These are phyloP conservation scores for Xenopus borealis DNA, from an alignment of 2,113 vertebrate genomes.

Conservation along the genomic window DNA sequence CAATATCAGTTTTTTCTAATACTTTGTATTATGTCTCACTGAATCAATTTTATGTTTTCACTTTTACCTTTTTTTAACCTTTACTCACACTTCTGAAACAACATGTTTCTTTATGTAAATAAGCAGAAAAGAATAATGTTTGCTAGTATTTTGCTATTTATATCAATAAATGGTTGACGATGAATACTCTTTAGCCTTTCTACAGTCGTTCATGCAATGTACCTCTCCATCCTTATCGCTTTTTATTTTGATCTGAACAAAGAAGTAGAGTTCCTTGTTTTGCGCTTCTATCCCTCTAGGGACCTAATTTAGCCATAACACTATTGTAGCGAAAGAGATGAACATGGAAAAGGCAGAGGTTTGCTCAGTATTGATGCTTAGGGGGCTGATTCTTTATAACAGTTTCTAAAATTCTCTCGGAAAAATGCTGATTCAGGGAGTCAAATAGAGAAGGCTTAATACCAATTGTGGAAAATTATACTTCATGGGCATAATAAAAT, in stretches of 20 bases:
- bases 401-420: conserved; percentile 57
- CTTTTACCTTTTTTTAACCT: too few relatives aligned
- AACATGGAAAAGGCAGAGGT: conserved; percentile 60
- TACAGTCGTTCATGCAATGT: conserved; percentile 53
- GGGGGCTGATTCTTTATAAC: conserved; percentile 58
- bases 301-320: conserved; percentile 76
- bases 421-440: conserved; percentile 60
- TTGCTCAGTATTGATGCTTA: conserved; percentile 66
- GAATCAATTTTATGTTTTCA: too few relatives aligned
- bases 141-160: background rate
- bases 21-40: too few relatives aligned
- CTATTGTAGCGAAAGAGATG: conserved; percentile 67
- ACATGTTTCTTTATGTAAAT: background rate
- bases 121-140: background rate
- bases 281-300: conserved; percentile 61
- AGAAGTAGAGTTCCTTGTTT: conserved; percentile 67
- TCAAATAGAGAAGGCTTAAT: conserved; percentile 35
- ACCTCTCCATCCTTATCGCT: conserved; percentile 60
- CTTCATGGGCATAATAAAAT: conserved; percentile 19
- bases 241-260: conserved; percentile 68
- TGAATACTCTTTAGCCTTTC: conserved; percentile 52
- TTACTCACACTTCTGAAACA: too few relatives aligned
- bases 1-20: too few relatives aligned
- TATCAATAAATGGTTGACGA: conserved; percentile 31
- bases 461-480: conserved; percentile 41